phyloP scores from a whole-genome alignment of 2,797 vertebrate species.

The Varecia variegata region DNA sequence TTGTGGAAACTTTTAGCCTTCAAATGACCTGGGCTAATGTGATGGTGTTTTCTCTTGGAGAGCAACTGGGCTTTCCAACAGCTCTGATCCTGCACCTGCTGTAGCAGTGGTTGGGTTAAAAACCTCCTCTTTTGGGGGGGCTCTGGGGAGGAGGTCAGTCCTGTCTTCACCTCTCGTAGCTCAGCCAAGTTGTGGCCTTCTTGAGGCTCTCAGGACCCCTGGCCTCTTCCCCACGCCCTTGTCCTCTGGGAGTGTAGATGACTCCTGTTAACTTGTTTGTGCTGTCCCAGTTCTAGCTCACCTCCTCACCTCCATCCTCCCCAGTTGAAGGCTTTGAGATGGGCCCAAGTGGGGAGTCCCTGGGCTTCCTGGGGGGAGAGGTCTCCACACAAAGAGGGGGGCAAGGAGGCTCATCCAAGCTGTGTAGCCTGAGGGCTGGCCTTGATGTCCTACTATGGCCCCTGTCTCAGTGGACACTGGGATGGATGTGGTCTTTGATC shows the following conservation, averaged over 20 bases:
- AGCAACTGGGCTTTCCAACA: not conserved
- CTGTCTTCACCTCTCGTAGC: not conserved
- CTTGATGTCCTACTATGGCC: not conserved
- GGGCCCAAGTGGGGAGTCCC: not conserved
- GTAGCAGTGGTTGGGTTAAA: not conserved
- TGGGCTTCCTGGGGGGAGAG: not conserved
- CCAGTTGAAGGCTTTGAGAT: not conserved
- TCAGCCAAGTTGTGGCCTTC: not conserved
- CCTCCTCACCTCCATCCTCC: not conserved
- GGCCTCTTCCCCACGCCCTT: not conserved
- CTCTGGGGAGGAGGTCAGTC: not conserved
- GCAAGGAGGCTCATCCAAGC: not conserved
- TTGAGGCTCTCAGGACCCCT: not conserved
- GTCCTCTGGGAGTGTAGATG: too few species aligned
- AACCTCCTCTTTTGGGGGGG: not conserved
- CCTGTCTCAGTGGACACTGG: not conserved
- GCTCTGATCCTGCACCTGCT: not conserved
- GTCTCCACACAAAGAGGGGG: not conserved
- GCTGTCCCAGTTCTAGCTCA: not conserved
- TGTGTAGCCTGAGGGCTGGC: not conserved
- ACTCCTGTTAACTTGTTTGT: not conserved
- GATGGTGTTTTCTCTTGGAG: not conserved
- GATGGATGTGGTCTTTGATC: not conserved
- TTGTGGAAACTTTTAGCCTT: not conserved
- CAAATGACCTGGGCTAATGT: not conserved